Evolutionary conservation across 2,888 invertebrate genomes (phyloP).

Genomic region (Lasioglossum calceatum): DNA sequence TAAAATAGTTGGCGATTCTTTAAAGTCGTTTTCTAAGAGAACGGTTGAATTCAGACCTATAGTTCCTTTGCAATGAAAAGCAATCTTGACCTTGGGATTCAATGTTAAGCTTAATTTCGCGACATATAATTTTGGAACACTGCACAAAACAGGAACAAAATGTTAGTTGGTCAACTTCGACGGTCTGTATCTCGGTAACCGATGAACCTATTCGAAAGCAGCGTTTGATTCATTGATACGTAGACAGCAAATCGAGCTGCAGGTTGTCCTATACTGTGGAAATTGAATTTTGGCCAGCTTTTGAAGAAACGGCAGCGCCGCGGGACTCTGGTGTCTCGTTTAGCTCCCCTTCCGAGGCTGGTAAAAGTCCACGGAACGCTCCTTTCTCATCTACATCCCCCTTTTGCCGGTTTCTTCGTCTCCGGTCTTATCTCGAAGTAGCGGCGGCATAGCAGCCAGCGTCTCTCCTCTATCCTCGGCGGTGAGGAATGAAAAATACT

Average conservation of each 20-base stretch:
- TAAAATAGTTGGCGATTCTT: too few species aligned
- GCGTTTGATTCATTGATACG: not conserved
- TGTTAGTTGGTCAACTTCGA: too few species aligned
- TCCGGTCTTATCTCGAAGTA: slow-evolving; percentile 14
- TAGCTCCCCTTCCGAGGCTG: slow-evolving; percentile 12
- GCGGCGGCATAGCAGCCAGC: not conserved
- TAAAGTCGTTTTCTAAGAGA: too few species aligned
- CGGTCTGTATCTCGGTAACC: too few species aligned
- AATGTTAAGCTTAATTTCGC: too few species aligned
- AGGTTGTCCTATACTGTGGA: not conserved
- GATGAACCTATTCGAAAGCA: not conserved
- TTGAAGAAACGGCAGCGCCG: not conserved
- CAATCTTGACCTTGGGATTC: too few species aligned
- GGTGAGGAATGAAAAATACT: slow-evolving; percentile 53
- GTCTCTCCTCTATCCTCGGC: slow-evolving; percentile 31
- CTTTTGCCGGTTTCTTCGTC: slow-evolving; percentile 43
- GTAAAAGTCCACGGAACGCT: slow-evolving; percentile 54
- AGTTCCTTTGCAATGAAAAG: too few species aligned
- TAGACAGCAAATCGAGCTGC: not conserved
- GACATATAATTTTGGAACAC: too few species aligned
- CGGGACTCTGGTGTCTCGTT: slow-evolving; percentile 40
- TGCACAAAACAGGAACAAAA: too few species aligned
- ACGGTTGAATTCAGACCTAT: too few species aligned
- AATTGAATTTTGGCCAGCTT: not conserved
- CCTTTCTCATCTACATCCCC: slow-evolving; percentile 65